Base-by-base conservation (phyloP, 2,888 invertebrate genomes). In the Drosophila buzzatii region DNA sequence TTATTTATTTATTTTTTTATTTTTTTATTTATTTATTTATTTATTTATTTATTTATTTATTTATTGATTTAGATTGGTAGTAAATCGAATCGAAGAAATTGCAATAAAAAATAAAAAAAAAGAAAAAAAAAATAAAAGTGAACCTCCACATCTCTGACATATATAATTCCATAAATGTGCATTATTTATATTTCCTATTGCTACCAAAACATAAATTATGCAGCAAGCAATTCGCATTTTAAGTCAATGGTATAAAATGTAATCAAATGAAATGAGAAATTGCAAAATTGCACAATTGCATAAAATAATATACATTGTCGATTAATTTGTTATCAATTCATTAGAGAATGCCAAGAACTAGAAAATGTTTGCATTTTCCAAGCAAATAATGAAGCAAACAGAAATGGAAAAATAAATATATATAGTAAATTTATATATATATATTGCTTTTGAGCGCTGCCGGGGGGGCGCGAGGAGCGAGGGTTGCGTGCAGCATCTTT, bases 281-380 rank as follows among this genome's bases (percentile, higher is more conserved):
- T 5, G 3, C 0, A 35, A 52, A 18, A 12, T 51, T 51, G 3
- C 0, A 35, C 35, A 18, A 12, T 51, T 51, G 7, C 18, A 14
- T 33, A 51, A 33, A 18, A 33, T 51, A 51, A 18, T 51, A 20
- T 37, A 14, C 2, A 23, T 37, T 37, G 2, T 37, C 20, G 2
- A 23, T 9, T 23, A 53, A 63, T 73, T 66, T 27, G 41, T 55
- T 49, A 44, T 31, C 81, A 77, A 79, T 79, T 85, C 79, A 82
- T 85, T 79, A 68, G 71, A 62, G 55, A 33, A 20, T 14, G 16
- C 52, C 41, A 37, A 37, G 42, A 52, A n/a, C 37, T 44, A 23
- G 69, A 55, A 66, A 79, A 71, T 74, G 76, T 81, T 74, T 60
- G 70, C 71, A 84, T 79, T 82, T 60, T 71, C 61, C 64, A 81